Percentiles rank a stretch among this genome's conserved stretches.
Conservation (phyloP, 2,888 invertebrate genomes). For the Cosmopolites sordidus region DNA sequence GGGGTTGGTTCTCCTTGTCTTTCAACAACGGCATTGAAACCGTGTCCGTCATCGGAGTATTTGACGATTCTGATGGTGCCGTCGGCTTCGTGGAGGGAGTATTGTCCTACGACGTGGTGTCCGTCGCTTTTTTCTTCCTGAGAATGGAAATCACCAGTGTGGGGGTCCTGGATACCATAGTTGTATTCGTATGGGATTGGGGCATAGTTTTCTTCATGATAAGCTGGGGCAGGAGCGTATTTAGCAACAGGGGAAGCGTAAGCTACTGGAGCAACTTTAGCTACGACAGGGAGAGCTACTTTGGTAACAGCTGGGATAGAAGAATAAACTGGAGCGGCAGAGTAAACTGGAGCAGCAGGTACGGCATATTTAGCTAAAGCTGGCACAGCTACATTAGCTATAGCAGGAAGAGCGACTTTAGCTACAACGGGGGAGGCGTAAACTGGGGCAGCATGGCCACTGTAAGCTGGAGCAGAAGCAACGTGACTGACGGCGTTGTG, state of each 20-base stretch:
- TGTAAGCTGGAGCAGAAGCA: slow-evolving; percentile 14
- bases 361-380: slow-evolving; percentile 2
- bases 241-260: slow-evolving; percentile 3
- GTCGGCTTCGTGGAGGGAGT: slow-evolving; percentile 56
- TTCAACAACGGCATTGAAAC: slow-evolving; percentile 47
- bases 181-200: slow-evolving; percentile 57
- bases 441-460: slow-evolving; percentile 10
- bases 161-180: slow-evolving; percentile 55
- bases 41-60: slow-evolving; percentile 53
- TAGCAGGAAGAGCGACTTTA: slow-evolving; percentile 17
- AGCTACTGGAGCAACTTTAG: background rate
- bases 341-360: slow-evolving; percentile 15
- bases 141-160: slow-evolving; percentile 56
- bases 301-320: slow-evolving; percentile 1
- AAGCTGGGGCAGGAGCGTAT: slow-evolving; percentile 16
- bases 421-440: background rate
- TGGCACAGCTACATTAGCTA: slow-evolving; percentile 8
- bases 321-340: background rate
- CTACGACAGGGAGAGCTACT: slow-evolving; percentile 15
- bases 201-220: slow-evolving; percentile 22
- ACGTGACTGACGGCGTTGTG: slow-evolving; percentile 30
- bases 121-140: slow-evolving; percentile 55
- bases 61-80: slow-evolving; percentile 55
- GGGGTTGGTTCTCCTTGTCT: slow-evolving; percentile 20
- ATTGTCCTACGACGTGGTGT: slow-evolving; percentile 54